phyloP scores from a whole-genome alignment of 2,888 invertebrate genomes.

The Lomographa bimaculata region DNA sequence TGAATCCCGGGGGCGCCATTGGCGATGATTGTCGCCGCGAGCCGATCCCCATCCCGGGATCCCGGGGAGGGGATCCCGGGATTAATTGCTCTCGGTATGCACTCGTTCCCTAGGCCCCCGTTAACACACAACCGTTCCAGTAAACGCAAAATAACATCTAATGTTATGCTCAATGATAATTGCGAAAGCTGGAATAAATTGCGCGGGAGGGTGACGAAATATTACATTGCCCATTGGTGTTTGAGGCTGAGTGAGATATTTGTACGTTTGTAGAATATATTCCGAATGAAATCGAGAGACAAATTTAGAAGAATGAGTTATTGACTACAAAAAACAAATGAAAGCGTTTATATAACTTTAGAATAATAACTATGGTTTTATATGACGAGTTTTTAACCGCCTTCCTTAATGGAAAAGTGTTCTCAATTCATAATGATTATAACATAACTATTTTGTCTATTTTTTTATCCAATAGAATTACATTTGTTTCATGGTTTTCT shows the following conservation, averaged over 20 bases:
- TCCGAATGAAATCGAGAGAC: too few species aligned
- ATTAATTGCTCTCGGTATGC: constrained; percentile 76
- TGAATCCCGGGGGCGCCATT: constrained; percentile 73
- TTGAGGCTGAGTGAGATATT: not conserved
- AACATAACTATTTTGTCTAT: too few species aligned
- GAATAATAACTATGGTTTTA: too few species aligned
- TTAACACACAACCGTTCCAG: constrained; percentile 62
- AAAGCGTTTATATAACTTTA: too few species aligned
- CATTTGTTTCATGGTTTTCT: too few species aligned
- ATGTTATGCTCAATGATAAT: constrained; percentile 71
- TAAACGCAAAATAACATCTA: constrained; percentile 75
- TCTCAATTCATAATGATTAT: too few species aligned
- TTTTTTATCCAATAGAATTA: too few species aligned
- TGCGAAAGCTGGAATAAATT: constrained; percentile 39
- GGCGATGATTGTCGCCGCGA: constrained; percentile 75
- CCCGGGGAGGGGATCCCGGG: constrained; percentile 41
- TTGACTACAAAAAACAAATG: too few species aligned
- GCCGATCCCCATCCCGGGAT: constrained; percentile 32
- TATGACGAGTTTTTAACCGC: too few species aligned
- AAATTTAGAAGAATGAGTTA: too few species aligned
- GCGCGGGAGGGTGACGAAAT: constrained; percentile 12
- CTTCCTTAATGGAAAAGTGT: too few species aligned
- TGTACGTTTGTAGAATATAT: too few species aligned
- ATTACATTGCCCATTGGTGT: constrained; percentile 2
- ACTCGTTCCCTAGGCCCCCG: constrained; percentile 71